Base-by-base conservation (phyloP, 2,888 invertebrate genomes). In the Cheilosia grossa region DNA sequence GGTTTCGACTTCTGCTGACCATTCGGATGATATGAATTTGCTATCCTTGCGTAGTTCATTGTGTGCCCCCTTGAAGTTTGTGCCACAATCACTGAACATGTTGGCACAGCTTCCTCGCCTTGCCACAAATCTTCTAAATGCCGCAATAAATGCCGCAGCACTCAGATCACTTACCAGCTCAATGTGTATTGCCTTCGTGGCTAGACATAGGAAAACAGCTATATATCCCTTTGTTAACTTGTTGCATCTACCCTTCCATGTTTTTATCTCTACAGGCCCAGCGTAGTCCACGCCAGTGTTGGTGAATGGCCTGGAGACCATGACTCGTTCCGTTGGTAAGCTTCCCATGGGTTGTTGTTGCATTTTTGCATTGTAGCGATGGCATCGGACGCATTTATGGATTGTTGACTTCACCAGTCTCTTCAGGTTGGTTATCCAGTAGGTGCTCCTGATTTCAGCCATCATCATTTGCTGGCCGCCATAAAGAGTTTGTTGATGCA, bases 31-130 rank as follows among this genome's bases (percentile, higher is more conserved):
- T 15, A 47, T 56, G n/a, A 58, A 58, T 58, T 30, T 44, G 19
- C 33, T 44, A 9, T 58, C 47, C 7, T 30, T 56, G 9, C 10
- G 13, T 5, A 64, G 49, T 33, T 64, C 37, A 24, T 19, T 61
- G 73, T 24, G 21, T 24, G 63, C 73, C 0, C 54, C 73, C 33
- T 63, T 63, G 5, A 73, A 54, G 24, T 63, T 73, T 4, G 73
- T 63, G 27, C 58, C 66, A 24, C 59, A 75, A 13, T 75, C 59
- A 13, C 66, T 66, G 13, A 33, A 67, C 27, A 59, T 47, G 17
- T 67, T 75, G 1, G 3, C 33, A 15, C 74, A 75, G 7, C 7
- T 30, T 13, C 40, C 58, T 49, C 58, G 21, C 40, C 66, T 21
- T 10, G 51, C 53, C n/a, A 53, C 27, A 42, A 66, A 66, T 17